Conservation (phyloP, 2,888 invertebrate species). For the Caenorhabditis drosophilae region DNA sequence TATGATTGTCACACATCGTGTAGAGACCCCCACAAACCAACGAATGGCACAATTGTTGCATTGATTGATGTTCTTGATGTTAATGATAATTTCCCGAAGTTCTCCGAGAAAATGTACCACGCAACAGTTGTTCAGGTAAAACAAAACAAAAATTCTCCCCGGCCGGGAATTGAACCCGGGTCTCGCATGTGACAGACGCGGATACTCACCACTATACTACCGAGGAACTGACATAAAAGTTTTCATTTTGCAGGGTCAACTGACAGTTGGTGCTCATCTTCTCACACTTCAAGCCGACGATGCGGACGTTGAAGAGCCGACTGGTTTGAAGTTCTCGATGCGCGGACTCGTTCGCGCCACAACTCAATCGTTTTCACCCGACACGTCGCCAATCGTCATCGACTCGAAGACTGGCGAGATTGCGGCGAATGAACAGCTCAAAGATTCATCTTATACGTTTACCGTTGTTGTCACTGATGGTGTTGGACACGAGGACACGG, state of each 20-base stretch:
- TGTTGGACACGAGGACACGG: slow-evolving; percentile 46
- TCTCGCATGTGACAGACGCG: slow-evolving; percentile 57
- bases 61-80: slow-evolving; percentile 46
- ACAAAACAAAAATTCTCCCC: no score
- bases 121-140: slow-evolving; percentile 49
- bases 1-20: slow-evolving; percentile 49
- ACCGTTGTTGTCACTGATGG: slow-evolving; percentile 42
- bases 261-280: slow-evolving; percentile 39
- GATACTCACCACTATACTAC: slow-evolving; percentile 53
- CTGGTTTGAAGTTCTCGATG: slow-evolving; percentile 39
- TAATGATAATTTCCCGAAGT: slow-evolving; percentile 59
- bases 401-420: slow-evolving; percentile 40
- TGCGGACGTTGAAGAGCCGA: slow-evolving; percentile 38
- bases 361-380: slow-evolving; percentile 21
- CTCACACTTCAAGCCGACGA: slow-evolving; percentile 41
- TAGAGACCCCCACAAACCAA: slow-evolving; percentile 44
- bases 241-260: no score
- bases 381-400: slow-evolving; percentile 34
- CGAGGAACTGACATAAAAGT: no score
- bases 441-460: slow-evolving; percentile 40
- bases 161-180: slow-evolving; percentile 56
- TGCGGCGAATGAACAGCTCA: slow-evolving; percentile 35
- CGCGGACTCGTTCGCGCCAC: slow-evolving; percentile 36
- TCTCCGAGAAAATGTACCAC: slow-evolving; percentile 38
- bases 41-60: slow-evolving; percentile 40